phyloP scores from a whole-genome alignment of 2,888 invertebrate species.

The Ophioninae sp. region DNA sequence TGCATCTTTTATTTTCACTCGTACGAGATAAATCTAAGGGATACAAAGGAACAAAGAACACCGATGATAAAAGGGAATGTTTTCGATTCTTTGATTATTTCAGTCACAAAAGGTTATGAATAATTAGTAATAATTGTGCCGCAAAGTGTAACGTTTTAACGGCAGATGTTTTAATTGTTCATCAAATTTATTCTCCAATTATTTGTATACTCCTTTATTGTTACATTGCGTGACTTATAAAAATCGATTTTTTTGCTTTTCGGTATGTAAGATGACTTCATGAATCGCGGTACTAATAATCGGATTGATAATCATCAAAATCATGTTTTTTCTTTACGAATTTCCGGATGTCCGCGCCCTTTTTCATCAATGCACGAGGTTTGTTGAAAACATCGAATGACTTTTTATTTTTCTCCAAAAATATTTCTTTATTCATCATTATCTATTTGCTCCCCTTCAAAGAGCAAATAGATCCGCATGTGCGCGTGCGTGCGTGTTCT shows the following conservation, averaged over 20 bases:
- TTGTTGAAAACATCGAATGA: background rate
- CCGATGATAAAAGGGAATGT: conserved; percentile 7
- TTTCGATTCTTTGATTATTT: background rate
- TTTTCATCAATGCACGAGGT: background rate
- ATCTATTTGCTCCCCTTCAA: too few species aligned
- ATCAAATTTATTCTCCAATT: background rate
- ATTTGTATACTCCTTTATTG: background rate
- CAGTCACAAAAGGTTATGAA: background rate
- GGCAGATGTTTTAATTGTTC: background rate
- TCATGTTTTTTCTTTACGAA: background rate
- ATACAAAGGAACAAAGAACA: conserved; percentile 4
- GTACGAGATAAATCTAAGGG: background rate
- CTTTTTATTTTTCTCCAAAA: too few species aligned
- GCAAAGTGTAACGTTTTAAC: background rate
- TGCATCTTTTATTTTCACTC: conserved; percentile 13
- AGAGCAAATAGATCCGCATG: too few species aligned
- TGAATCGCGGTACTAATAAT: background rate
- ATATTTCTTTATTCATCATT: too few species aligned
- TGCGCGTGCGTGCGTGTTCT: too few species aligned
- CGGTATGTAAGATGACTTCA: background rate
- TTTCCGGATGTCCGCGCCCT: background rate
- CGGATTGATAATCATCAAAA: background rate
- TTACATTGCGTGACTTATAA: background rate
- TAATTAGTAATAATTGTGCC: background rate
- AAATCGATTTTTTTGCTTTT: background rate